Conservation (phyloP, 2,113 vertebrate species). For the Mastomys coucha region DNA sequence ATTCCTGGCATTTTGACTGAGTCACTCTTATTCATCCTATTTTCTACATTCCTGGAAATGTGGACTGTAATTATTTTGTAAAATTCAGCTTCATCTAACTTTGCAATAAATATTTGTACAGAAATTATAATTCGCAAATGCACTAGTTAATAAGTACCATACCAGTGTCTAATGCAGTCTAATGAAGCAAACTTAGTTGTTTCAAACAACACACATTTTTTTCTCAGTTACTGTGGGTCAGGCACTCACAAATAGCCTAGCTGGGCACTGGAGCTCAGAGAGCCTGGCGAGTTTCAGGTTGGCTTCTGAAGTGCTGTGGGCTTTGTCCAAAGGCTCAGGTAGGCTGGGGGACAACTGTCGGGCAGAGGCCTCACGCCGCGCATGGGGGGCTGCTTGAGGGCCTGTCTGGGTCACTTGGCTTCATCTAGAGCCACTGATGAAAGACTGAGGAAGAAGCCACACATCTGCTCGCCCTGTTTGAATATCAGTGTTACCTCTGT, state of each 20-base stretch:
- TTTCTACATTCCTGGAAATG: constrained; percentile 37
- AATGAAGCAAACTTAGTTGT: background rate
- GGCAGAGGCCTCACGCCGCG: background rate
- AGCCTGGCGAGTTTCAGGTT: background rate
- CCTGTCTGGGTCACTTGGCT: background rate
- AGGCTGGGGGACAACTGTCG: background rate
- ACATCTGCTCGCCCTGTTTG: background rate
- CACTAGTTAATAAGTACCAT: background rate
- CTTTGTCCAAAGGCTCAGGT: background rate
- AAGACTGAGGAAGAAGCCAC: background rate
- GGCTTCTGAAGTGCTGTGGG: background rate
- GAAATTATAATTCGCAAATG: constrained; percentile 13
- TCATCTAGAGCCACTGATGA: background rate
- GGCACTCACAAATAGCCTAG: background rate
- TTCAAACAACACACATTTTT: constrained; percentile 13
- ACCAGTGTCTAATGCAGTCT: background rate
- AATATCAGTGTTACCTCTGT: background rate
- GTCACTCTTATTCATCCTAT: background rate
- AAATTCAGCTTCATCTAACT: constrained; percentile 35
- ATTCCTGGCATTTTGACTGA: background rate
- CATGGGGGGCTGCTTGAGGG: background rate
- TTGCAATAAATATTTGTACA: constrained; percentile 4
- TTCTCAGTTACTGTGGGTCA: background rate
- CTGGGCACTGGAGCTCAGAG: background rate
- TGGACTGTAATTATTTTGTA: constrained; percentile 20